Evolutionary conservation across 1,140 invertebrate genomes (phyloP), one percentile per base, ranked within the genome.

Genomic region (Drosophila guanche): DNA sequence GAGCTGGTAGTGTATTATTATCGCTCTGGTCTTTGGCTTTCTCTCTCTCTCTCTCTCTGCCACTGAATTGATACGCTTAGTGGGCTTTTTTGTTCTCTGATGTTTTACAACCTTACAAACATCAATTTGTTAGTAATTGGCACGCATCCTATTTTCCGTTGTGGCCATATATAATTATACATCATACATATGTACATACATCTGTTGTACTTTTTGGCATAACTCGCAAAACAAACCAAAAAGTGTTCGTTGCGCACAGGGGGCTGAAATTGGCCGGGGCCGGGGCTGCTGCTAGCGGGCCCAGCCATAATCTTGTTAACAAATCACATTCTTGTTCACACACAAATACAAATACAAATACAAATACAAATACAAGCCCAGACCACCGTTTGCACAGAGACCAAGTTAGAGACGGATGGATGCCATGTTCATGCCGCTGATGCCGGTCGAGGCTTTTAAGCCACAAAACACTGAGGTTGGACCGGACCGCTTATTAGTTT

Each of bases 291-390:
- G 45, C 25, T 58, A 54, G 57, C 76, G 48, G 53, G 62, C 55
- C 55, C 41, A 41, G 58, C 63, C 78, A 83, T 83, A 90, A 90
- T 90, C 80, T 90, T 90, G 89, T 90, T 89, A 90, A 89, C 89
- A 90, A 90, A 90, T 90, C 80, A 90, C 88, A 90, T 86, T 86
- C 89, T 89, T 90, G 89, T 90, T 90, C 84, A 89, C 88, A 90
- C 80, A 90, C 80, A 89, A 78, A 78, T 63, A 79, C 80, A 90
- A 76, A 37, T 22, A 60, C 63, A 60, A 48, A 65, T 43, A 67
- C 63, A 60, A 48, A 65, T 43, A 67, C 63, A 60, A 48, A 22
- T 42, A 14, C 53, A 22, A 52, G 63, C 37, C 27, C 50, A 29
- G 29, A 59, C 53, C 45, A 42, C n/a, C 45, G 20, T 41, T 55